phyloP scores from a whole-genome alignment of 2,797 vertebrate genomes.

The Enteromius paludinosus region DNA sequence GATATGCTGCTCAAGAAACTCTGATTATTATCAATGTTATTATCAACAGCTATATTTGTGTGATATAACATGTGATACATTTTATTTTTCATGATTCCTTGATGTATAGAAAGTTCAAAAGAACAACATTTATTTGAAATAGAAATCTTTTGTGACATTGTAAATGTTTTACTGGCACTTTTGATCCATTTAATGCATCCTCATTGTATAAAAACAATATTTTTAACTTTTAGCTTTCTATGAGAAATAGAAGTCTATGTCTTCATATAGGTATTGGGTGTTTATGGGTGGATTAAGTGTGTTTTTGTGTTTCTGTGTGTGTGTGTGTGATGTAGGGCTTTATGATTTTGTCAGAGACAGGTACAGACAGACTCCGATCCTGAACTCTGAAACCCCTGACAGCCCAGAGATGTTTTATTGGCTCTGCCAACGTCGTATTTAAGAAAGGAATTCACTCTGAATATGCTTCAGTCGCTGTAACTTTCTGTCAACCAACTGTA shows the following conservation, averaged over 20 bases:
- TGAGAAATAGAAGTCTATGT: background rate
- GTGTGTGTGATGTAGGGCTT: conserved; percentile 32
- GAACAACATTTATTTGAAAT: background rate
- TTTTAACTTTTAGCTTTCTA: background rate
- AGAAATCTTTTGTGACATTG: fast-evolving
- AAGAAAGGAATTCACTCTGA: conserved; percentile 13
- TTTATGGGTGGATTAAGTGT: background rate
- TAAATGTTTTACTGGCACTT: background rate
- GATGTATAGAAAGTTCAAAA: background rate
- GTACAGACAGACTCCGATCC: conserved; percentile 58
- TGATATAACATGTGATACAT: background rate
- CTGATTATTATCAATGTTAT: too few species aligned
- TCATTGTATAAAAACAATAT: background rate
- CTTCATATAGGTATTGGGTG: background rate
- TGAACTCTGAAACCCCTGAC: conserved; percentile 33
- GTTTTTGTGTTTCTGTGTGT: background rate
- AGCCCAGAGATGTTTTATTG: conserved; percentile 37
- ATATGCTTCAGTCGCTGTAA: background rate
- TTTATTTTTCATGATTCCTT: background rate
- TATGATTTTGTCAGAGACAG: conserved; percentile 55
- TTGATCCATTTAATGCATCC: background rate
- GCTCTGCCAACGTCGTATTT: background rate
- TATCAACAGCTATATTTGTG: too few species aligned
- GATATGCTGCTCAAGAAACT: too few species aligned
- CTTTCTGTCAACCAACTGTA: background rate